Percentiles rank a stretch among this genome's conserved stretches.
phyloP scores from a whole-genome alignment of 2,888 invertebrate genomes.

The Shargacucullia verbasci region DNA sequence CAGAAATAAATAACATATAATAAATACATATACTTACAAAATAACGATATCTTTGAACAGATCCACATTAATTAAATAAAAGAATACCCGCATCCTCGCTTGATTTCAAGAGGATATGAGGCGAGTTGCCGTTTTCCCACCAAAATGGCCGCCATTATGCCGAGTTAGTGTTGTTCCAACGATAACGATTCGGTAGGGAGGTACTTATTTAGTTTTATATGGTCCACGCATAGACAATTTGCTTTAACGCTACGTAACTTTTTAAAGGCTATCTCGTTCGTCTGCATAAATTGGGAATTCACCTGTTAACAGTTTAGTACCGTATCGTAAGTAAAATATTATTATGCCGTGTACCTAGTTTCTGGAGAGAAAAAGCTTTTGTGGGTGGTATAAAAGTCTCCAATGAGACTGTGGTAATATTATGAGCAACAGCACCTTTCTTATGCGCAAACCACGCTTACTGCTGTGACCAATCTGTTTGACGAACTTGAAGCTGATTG shows the following conservation, averaged over 20 bases:
- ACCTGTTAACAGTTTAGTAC: conserved; percentile 14
- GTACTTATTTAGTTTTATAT: conserved; percentile 42
- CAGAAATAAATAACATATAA: too few relatives aligned
- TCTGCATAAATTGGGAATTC: neutral
- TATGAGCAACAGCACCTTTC: too few relatives aligned
- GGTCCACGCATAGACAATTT: conserved; percentile 43
- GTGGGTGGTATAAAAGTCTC: too few relatives aligned
- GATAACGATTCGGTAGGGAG: conserved; percentile 49
- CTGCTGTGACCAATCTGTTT: too few relatives aligned
- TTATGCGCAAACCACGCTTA: too few relatives aligned
- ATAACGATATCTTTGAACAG: conserved; percentile 19
- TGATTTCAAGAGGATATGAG: neutral
- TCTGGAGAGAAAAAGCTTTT: too few relatives aligned
- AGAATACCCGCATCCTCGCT: too few relatives aligned
- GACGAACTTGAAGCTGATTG: too few relatives aligned
- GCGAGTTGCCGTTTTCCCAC: conserved; percentile 59
- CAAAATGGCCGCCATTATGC: conserved; percentile 60
- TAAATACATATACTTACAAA: neutral
- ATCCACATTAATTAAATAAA: neutral
- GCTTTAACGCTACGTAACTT: conserved; percentile 40
- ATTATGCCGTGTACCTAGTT: too few relatives aligned
- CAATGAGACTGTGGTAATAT: too few relatives aligned
- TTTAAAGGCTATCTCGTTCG: conserved; percentile 32
- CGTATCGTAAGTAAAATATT: too few relatives aligned
- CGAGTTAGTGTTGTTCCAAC: conserved; percentile 49